phyloP scores from a whole-genome alignment of 2,113 vertebrate genomes.

The Lipotes vexillifer region DNA sequence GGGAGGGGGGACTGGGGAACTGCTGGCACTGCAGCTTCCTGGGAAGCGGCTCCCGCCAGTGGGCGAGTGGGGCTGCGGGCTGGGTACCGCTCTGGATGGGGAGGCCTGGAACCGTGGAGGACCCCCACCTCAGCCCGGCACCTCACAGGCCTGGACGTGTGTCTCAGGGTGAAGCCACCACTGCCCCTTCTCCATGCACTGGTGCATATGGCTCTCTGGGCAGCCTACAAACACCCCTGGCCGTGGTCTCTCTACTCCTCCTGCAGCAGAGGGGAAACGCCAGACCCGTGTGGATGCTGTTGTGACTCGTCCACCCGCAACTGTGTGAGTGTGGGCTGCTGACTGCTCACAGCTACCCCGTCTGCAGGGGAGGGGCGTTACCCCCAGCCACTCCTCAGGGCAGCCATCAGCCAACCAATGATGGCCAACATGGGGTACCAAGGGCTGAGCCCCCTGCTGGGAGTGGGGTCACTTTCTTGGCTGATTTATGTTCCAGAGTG shows the following conservation, averaged over 20 bases:
- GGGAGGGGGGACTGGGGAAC: too few species aligned
- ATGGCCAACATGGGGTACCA: fast-evolving
- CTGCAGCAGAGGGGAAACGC: fast-evolving
- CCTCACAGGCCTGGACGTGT: neutral
- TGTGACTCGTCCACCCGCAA: neutral
- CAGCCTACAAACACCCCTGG: too few species aligned
- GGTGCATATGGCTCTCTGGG: neutral
- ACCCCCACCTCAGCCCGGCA: neutral
- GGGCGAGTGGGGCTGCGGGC: fast-evolving
- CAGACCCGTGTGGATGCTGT: too few species aligned
- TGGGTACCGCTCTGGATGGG: neutral
- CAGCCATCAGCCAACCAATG: neutral
- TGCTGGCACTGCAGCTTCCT: neutral
- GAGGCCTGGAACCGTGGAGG: fast-evolving
- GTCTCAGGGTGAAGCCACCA: neutral
- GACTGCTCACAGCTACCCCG: neutral
- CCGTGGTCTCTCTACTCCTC: too few species aligned
- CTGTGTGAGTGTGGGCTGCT: fast-evolving
- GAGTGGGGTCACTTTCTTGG: neutral
- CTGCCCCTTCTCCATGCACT: neutral
- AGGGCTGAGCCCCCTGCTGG: neutral
- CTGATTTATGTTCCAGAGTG: neutral
- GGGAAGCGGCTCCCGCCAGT: neutral
- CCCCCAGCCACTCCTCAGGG: neutral
- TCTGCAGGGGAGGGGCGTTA: neutral